Base-by-base conservation (phyloP, 2,797 vertebrate genomes). In the Typhlichthys eigenmanni region DNA sequence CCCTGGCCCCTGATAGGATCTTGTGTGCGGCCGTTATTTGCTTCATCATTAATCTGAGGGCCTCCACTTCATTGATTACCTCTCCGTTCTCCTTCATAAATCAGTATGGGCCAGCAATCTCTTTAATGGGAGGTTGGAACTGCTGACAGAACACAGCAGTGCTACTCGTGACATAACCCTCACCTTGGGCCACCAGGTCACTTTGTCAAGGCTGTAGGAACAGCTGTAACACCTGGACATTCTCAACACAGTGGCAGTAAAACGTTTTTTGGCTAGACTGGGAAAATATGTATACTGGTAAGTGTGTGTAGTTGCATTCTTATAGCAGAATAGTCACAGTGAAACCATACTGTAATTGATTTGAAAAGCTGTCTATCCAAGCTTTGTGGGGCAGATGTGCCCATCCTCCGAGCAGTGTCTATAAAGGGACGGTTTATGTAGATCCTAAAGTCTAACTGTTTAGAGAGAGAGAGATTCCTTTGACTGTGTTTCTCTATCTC, bases 361-460 rank as follows among this genome's bases (percentile, higher is more conserved):
- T 66, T 63, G 76, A 77, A 75, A 79, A 76, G 62, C 16, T 50
- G 47, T 65, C 51, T 34, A 53, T 47, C 55, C 46, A 53, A 72
- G 58, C 60, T 75, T 79, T 85, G 80, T 59, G 81, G 83, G 91
- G 83, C 88, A 90, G 86, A 55, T 1, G 72, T 72, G 84, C 70
- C 65, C 83, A 83, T 85, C 72, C 74, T 80, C 81, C 85, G 75
- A 85, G 82, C 83, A 81, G 76, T 87, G 80, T 38, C 5, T 85
- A 85, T 89, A 87, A 83, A 87, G 71, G 81, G 85, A 83, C 80
- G 87, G 83, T 80, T 88, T 88, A 82, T 85, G 77, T 83, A 72
- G 82, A 88, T 55, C 80, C 89, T 85, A 80, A 88, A 89, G 87
- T 80, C 89, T 84, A 89, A 86, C 89, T 86, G 86, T 90, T 89